Percentiles rank a stretch among this genome's conserved stretches.
Conservation (phyloP, 2,888 invertebrate species). For the Apomyelois bistriatella region DNA sequence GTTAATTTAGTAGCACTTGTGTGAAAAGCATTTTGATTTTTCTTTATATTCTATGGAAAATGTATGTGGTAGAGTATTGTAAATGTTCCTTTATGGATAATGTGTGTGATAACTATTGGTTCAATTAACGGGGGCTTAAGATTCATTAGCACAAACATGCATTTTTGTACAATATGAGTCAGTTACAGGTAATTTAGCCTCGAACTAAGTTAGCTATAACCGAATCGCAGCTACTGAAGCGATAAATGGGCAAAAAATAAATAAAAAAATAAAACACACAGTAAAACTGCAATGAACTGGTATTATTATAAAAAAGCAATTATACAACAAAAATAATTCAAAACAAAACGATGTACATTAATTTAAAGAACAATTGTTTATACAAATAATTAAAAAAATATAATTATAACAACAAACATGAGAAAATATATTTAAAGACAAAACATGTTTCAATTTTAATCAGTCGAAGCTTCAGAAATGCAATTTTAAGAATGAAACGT, state of each 20-base stretch:
- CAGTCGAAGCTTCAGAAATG: conserved; percentile 78
- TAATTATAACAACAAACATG: conserved; percentile 82
- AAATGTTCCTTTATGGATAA: too few species aligned
- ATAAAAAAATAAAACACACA: conserved; percentile 80
- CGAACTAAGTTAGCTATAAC: conserved; percentile 41
- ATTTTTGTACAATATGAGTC: conserved; percentile 23
- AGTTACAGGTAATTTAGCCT: conserved; percentile 44
- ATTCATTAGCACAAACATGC: conserved; percentile 70
- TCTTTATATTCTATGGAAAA: too few species aligned
- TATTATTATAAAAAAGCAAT: conserved; percentile 87
- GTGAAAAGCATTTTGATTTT: too few species aligned
- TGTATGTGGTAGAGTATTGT: too few species aligned
- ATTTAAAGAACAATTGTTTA: conserved; percentile 87
- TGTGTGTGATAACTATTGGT: too few species aligned
- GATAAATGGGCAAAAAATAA: conserved; percentile 64
- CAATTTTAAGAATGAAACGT: conserved; percentile 75
- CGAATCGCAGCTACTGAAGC: conserved; percentile 48
- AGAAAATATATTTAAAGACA: conserved; percentile 80
- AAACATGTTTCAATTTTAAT: conserved; percentile 77
- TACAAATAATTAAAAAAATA: conserved; percentile 84
- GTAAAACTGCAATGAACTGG: conserved; percentile 86
- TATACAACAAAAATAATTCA: conserved; percentile 87
- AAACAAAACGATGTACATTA: conserved; percentile 89
- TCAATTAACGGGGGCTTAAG: not conserved
- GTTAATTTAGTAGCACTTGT: too few species aligned